phyloP scores from a whole-genome alignment of 2,888 invertebrate genomes.

The Cephus nigrinus region DNA sequence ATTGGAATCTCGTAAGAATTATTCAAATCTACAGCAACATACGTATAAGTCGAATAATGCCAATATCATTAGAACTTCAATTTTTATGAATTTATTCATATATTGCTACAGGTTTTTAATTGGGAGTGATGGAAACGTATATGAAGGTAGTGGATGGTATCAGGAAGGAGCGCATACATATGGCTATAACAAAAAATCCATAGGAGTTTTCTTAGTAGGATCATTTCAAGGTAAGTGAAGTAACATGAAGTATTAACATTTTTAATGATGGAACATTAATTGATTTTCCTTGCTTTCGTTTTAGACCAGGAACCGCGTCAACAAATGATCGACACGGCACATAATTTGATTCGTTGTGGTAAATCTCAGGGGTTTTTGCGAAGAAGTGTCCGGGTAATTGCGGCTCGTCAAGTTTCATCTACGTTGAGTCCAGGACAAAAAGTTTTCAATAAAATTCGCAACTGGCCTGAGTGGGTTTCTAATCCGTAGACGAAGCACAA shows the following conservation, averaged over 20 bases:
- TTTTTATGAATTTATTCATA: background rate
- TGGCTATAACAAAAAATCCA: slow-evolving; percentile 72
- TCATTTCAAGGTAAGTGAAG: slow-evolving; percentile 43
- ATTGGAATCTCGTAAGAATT: slow-evolving; percentile 72
- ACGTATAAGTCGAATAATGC: slow-evolving; percentile 1
- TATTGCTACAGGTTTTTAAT: slow-evolving; percentile 69
- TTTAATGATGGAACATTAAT: background rate
- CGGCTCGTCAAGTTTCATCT: slow-evolving; percentile 64
- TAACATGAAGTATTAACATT: background rate
- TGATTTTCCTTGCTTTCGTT: background rate
- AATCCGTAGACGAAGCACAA: background rate
- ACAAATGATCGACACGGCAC: slow-evolving; percentile 44
- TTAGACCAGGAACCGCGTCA: slow-evolving; percentile 19
- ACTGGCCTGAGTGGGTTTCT: slow-evolving; percentile 68
- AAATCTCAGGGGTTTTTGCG: slow-evolving; percentile 41
- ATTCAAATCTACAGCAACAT: no score
- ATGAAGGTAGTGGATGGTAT: slow-evolving; percentile 76
- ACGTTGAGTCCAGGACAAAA: slow-evolving; percentile 70
- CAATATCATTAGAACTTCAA: background rate
- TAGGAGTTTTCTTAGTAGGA: slow-evolving; percentile 76
- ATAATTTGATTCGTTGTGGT: slow-evolving; percentile 50
- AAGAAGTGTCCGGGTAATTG: slow-evolving; percentile 46
- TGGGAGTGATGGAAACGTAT: slow-evolving; percentile 75
- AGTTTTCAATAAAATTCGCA: slow-evolving; percentile 68
- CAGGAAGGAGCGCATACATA: slow-evolving; percentile 72